These are phyloP conservation scores for Bucco capensis DNA, from an alignment of 2,113 vertebrate genomes.

Conservation along the genomic window DNA sequence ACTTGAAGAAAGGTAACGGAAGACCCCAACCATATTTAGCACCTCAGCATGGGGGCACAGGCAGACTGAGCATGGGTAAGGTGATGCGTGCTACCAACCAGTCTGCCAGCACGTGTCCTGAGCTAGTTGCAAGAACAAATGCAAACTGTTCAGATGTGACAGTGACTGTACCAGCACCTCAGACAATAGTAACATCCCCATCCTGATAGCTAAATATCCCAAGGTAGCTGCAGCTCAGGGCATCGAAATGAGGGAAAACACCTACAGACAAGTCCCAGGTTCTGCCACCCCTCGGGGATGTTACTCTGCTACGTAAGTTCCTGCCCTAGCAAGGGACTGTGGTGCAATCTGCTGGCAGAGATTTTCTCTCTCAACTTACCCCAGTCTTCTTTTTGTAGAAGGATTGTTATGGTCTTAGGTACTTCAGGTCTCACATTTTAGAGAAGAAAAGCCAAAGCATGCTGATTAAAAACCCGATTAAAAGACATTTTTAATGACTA, in stretches of 20 bases:
- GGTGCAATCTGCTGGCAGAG: not conserved
- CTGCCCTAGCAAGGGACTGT: not conserved
- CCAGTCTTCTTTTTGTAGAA: not conserved
- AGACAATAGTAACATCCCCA: not conserved
- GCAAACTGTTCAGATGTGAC: accelerated
- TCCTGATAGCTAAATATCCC: not conserved
- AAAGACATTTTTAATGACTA: not conserved
- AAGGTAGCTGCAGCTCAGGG: not conserved
- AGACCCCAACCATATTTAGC: not conserved
- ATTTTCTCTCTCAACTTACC: not conserved
- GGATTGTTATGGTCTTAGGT: not conserved
- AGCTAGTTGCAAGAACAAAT: not conserved
- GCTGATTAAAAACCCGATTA: slow-evolving; percentile 4
- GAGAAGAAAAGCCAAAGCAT: not conserved
- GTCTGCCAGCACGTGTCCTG: not conserved
- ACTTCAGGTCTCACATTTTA: not conserved
- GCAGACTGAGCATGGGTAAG: accelerated
- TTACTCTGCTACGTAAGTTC: not conserved
- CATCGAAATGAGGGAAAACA: not conserved
- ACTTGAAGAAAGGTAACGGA: not conserved
- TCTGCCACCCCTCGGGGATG: not conserved
- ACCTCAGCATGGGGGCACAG: not conserved
- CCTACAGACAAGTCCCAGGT: not conserved
- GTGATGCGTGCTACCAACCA: not conserved
- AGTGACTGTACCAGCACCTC: not conserved